Evolutionary conservation across 2,888 invertebrate species (phyloP).

Genomic region (Panopea generosa): DNA sequence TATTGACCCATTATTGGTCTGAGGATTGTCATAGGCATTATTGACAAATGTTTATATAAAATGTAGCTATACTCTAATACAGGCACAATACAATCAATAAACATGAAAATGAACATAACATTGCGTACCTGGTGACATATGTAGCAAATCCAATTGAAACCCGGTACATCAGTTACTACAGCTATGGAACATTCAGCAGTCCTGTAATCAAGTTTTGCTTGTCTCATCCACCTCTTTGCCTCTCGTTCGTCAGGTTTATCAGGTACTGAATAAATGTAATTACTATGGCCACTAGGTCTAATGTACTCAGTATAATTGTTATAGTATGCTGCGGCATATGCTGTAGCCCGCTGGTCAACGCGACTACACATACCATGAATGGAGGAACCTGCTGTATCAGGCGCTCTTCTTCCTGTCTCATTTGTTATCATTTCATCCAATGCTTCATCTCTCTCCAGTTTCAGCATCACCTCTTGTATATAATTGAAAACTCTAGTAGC

Average conservation of each 20-base stretch:
- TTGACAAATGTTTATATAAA: too few species aligned
- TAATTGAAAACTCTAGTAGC: conserved; percentile 55
- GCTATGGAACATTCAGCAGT: conserved; percentile 26
- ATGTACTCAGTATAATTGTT: conserved; percentile 24
- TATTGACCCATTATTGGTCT: too few species aligned
- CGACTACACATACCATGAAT: neutral
- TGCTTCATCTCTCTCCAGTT: conserved; percentile 32
- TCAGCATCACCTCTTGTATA: conserved; percentile 41
- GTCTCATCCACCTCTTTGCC: conserved; percentile 55
- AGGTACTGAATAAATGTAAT: conserved; percentile 17
- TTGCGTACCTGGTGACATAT: conserved; percentile 67
- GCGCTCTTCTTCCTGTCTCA: conserved; percentile 3
- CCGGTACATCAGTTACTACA: conserved; percentile 1
- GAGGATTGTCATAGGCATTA: too few species aligned
- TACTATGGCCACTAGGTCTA: conserved; percentile 8
- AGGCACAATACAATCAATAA: too few species aligned
- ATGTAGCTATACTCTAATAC: too few species aligned
- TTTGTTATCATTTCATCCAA: conserved; percentile 1
- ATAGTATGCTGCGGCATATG: conserved; percentile 22
- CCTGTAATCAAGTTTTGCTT: conserved; percentile 53
- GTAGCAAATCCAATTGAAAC: conserved; percentile 66
- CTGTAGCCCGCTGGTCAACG: conserved; percentile 10
- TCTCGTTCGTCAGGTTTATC: conserved; percentile 15
- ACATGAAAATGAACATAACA: too few species aligned
- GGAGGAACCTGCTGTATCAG: conserved; percentile 22